Base-by-base conservation (phyloP, 2,797 vertebrate genomes). In the Rhabdophis nuchalis region DNA sequence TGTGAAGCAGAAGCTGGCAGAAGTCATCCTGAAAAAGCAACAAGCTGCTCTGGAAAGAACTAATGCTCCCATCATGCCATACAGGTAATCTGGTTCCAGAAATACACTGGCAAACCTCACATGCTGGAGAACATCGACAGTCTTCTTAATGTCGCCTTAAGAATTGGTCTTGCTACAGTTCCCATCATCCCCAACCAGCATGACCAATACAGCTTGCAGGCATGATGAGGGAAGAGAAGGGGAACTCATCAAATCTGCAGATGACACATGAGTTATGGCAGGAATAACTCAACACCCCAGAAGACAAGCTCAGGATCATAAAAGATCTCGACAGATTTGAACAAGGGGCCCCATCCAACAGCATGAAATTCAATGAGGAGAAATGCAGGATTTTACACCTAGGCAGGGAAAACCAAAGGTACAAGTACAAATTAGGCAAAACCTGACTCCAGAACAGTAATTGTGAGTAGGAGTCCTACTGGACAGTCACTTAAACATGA, bases 1-100 rank as follows among this genome's bases (percentile, higher is more conserved):
- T 92, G 99, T 99, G 77, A 99, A 99, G 95, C 98, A 99, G 97
- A 99, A 99, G 94, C 96, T 99, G 92, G 98, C 98, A 0, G 98
- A 99, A 95, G 98, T 99, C 95, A 99, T 99, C 94, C 98, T 98
- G 91, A 99, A 99, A 96, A 99, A 99, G 93, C 98, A 99, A 82
- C 98, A 99, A 96, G 98, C 98, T 0, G 99, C 98, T 11, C 97
- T 99, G 92, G 98, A 99, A 95, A 98, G 98, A 94, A 98, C 97
- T 41, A 98, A 94, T 68, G 95, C 94, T 25, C 64, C 98, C 1
- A 94, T 98, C 56, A 97, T 98, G 61, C 95, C 98, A 0, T 99
- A 99, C 98, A 98, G 99, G 99, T 99, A 90, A 95, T 16, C 16
- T 29, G 25, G 14, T 89, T 64, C 10, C 86, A 88, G 58, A 23